These are phyloP conservation scores for Prosapia bicincta DNA, from an alignment of 2,888 invertebrate genomes.

Conservation along the genomic window DNA sequence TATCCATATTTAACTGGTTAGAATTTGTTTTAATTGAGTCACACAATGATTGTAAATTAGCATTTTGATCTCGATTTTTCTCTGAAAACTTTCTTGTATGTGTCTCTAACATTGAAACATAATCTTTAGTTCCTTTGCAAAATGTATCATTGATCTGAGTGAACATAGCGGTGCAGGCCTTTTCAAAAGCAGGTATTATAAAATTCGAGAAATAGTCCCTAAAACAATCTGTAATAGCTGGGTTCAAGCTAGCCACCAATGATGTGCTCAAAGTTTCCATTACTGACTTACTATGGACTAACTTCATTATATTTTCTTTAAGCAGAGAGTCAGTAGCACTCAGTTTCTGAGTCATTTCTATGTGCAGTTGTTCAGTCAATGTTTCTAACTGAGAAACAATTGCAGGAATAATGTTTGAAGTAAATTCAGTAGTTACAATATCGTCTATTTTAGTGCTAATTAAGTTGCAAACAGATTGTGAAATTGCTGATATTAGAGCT, in stretches of 20 bases:
- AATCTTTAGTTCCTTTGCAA: constrained; percentile 84
- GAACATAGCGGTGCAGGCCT: constrained; percentile 81
- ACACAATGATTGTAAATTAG: constrained; percentile 8
- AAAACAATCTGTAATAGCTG: constrained; percentile 62
- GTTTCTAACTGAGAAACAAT: constrained; percentile 64
- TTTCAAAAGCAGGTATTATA: constrained; percentile 83
- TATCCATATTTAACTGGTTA: neutral
- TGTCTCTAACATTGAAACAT: constrained; percentile 55
- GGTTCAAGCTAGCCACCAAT: constrained; percentile 65
- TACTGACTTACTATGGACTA: constrained; percentile 74
- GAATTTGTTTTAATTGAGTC: constrained; percentile 14
- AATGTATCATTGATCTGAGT: constrained; percentile 87
- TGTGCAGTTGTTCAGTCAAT: constrained; percentile 67
- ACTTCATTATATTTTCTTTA: constrained; percentile 74
- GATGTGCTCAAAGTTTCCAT: constrained; percentile 70
- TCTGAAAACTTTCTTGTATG: constrained; percentile 3
- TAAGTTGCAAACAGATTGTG: constrained; percentile 52
- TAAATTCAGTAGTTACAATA: constrained; percentile 55
- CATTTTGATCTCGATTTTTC: constrained; percentile 9
- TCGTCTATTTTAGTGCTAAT: constrained; percentile 55
- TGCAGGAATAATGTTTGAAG: constrained; percentile 43
- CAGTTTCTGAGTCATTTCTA: constrained; percentile 69
- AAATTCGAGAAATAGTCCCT: constrained; percentile 71
- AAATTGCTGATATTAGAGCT: constrained; percentile 51
- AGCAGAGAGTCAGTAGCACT: constrained; percentile 69